phyloP scores from a whole-genome alignment of 2,888 invertebrate species.

The Drosophila helvetica region DNA sequence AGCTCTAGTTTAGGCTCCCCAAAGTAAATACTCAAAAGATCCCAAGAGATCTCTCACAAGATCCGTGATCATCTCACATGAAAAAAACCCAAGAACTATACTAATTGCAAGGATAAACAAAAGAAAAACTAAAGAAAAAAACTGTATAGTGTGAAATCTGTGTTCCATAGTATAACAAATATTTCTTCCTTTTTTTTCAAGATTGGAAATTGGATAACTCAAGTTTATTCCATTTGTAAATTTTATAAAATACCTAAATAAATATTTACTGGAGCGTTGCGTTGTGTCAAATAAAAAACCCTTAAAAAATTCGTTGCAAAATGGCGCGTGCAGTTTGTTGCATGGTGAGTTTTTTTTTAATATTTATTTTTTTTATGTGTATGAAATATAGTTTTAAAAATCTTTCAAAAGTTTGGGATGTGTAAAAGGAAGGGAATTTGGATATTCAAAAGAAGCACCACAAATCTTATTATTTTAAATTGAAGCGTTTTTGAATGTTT shows the following conservation, averaged over 20 bases:
- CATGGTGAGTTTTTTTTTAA: conserved; percentile 81
- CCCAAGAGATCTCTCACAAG: conserved; percentile 17
- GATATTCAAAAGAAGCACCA: not conserved
- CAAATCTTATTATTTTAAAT: not conserved
- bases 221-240: conserved; percentile 61
- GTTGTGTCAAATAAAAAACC: conserved; percentile 71
- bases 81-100: conserved; percentile 37
- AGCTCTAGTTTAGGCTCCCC: conserved; percentile 79
- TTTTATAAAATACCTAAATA: conserved; percentile 44
- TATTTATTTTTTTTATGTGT: not conserved
- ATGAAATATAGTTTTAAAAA: not conserved
- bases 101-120: conserved; percentile 55
- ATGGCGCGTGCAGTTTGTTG: conserved; percentile 84
- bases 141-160: conserved; percentile 39
- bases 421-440: not conserved
- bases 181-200: conserved; percentile 64
- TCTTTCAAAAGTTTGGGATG: not conserved
- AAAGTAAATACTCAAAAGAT: conserved; percentile 53
- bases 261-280: conserved; percentile 72
- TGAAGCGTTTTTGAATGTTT: too few species aligned
- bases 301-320: conserved; percentile 69
- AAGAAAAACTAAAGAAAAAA: conserved; percentile 15
- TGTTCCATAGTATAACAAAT: conserved; percentile 28
- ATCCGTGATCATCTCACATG: conserved; percentile 25
- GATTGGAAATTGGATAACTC: conserved; percentile 70